Evolutionary conservation across 2,113 vertebrate species (phyloP).

Genomic region (rat (Rattus norvegicus)): DNA sequence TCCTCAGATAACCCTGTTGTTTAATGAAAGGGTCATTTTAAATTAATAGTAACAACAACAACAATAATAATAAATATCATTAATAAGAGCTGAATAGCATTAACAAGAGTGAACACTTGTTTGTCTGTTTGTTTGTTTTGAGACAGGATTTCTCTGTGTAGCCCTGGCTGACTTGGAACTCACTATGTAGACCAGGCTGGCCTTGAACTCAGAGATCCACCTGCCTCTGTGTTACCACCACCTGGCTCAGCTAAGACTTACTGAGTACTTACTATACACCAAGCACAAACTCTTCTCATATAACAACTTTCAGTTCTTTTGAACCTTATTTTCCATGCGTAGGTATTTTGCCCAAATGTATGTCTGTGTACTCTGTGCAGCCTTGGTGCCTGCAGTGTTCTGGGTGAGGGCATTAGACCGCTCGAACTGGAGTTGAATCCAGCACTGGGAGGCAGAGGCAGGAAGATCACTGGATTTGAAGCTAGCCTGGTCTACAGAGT

Average conservation of each 20-base stretch:
- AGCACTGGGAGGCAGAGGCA: not conserved
- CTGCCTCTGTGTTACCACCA: not conserved
- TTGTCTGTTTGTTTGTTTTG: not conserved
- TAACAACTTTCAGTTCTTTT: not conserved
- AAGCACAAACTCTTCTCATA: not conserved
- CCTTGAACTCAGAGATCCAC: not conserved
- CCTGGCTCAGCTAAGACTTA: not conserved
- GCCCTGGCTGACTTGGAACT: not conserved
- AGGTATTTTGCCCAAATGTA: not conserved
- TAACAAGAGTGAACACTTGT: not conserved
- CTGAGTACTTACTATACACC: not conserved
- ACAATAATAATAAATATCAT: not conserved
- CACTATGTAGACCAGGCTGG: not conserved
- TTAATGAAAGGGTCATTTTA: not conserved
- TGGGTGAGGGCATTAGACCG: not conserved
- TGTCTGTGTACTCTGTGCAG: not conserved
- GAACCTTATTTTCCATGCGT: not conserved
- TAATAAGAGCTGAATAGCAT: not conserved
- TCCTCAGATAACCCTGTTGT: not conserved
- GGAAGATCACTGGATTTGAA: not conserved
- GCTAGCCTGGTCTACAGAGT: not conserved
- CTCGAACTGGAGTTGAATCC: not conserved
- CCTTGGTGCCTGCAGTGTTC: not conserved
- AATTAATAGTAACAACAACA: not conserved
- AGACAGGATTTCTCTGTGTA: not conserved